A percentile compares a stretch with the other conserved stretches of the same genome.
phyloP scores from a whole-genome alignment of 2,888 invertebrate genomes.

The Drosophila robusta region DNA sequence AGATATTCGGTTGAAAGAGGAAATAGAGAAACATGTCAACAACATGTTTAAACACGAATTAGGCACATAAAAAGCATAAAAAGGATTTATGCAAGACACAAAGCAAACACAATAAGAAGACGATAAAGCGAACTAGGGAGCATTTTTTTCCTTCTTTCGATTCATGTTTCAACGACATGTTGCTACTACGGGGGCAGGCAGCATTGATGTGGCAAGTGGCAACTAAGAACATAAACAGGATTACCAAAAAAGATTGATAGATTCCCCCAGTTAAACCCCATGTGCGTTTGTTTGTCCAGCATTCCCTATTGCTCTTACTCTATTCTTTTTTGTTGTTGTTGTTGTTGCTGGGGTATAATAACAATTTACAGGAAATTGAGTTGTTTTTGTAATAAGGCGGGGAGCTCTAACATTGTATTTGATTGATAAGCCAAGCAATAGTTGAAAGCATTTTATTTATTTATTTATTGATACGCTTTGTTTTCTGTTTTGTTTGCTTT shows the following conservation, averaged over 20 bases:
- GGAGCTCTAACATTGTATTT: slow-evolving; percentile 33
- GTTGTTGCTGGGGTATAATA: slow-evolving; percentile 19
- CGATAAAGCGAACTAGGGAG: slow-evolving; percentile 34
- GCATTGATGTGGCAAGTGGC: slow-evolving; percentile 15
- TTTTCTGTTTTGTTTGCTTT: slow-evolving; percentile 62
- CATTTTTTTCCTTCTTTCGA: slow-evolving; percentile 6
- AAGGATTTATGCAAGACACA: slow-evolving; percentile 77
- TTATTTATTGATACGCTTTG: slow-evolving; percentile 69
- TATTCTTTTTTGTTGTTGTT: not conserved
- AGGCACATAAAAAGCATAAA: slow-evolving; percentile 77
- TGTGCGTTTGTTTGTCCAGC: slow-evolving; percentile 44
- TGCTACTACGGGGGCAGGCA: slow-evolving; percentile 5
- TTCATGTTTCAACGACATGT: slow-evolving; percentile 15
- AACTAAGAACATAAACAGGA: slow-evolving; percentile 71
- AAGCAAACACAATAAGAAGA: slow-evolving; percentile 51
- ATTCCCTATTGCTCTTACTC: not conserved
- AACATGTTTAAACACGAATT: slow-evolving; percentile 80
- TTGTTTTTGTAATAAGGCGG: slow-evolving; percentile 43
- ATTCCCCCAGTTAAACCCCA: slow-evolving; percentile 45
- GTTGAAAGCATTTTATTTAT: slow-evolving; percentile 30
- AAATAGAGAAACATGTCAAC: slow-evolving; percentile 65
- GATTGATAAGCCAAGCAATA: slow-evolving; percentile 65
- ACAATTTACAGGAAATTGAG: slow-evolving; percentile 67
- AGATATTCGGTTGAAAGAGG: slow-evolving; percentile 8
- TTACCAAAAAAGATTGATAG: slow-evolving; percentile 78